Evolutionary conservation across 2,888 invertebrate genomes (phyloP), one percentile per base, ranked within the genome.

Genomic region (Rhimphoctona megacephalus): DNA sequence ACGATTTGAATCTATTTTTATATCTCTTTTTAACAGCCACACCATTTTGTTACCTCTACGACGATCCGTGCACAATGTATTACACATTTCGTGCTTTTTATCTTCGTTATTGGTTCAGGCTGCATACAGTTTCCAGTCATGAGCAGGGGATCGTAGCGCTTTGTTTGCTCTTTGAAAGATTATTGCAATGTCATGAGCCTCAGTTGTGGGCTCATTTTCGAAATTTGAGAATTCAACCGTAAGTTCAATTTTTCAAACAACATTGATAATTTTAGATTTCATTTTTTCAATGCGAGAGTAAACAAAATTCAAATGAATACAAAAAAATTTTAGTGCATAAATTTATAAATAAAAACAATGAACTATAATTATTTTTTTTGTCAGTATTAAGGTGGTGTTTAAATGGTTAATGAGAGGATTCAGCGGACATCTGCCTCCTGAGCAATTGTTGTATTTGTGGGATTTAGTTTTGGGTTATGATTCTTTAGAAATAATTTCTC

Each of bases 391-490:
- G 91, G 96, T 99, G 39, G 98, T 98, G 1, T 98, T 99, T 94
- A 99, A 99, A 94, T 99, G 99, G 99, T 94, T 99, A 69, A 99
- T 99, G 97, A 95, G 99, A 88, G 99, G 98, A 1, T 99, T 99
- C 94, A 98, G 99, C 91, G 99, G 99, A 0, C 98, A 98, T 92
- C 95, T 99, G 72, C 97, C 98, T 0, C 98, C 98, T 0, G 98
- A 98, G 92, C 99, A 99, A 94, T 95, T 99, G 1, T 95, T 99
- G 4, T 96, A 98, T 64, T 95, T 99, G 19, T 99, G 99, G 99
- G 99, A 99, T 94, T 95, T 98, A 90, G 96, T 98, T 80, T 95
- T 99, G 17, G 99, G 98, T 5, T 98, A 98, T 94, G 98, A 99
- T 94, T 98, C 98, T 9, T 94, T 99, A 84, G 98, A 99, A 94